Percentiles rank a stretch among this genome's conserved stretches.
phyloP scores from a whole-genome alignment of 2,797 vertebrate genomes.

The Anabas testudineus region DNA sequence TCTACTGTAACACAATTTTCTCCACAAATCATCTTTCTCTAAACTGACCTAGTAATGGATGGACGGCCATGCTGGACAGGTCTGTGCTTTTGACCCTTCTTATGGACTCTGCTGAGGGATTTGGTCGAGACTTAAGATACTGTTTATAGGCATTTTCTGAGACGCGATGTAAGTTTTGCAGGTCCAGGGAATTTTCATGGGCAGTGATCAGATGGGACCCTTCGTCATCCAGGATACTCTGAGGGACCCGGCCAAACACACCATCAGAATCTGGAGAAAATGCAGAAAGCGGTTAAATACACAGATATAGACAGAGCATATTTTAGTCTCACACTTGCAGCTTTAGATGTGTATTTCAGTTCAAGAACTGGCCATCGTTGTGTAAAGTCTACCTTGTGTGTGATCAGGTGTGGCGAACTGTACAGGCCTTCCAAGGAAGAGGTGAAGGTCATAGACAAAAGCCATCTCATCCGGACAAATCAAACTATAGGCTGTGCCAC shows the following conservation, averaged over 20 bases:
- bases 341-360: not conserved
- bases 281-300: not conserved
- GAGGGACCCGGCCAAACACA: constrained; percentile 92
- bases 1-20: not conserved
- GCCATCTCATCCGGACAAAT: constrained; percentile 92
- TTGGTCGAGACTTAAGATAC: constrained; percentile 92
- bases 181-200: constrained; percentile 87
- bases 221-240: constrained; percentile 93
- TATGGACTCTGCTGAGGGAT: constrained; percentile 92
- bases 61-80: constrained; percentile 86
- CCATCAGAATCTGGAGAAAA: constrained; percentile 77
- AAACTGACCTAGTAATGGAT: constrained; percentile 91
- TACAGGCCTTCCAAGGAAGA: constrained; percentile 91
- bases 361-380: not conserved
- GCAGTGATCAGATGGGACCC: constrained; percentile 84
- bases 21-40: not conserved
- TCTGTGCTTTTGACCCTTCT: constrained; percentile 91
- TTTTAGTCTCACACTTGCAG: not conserved
- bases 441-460: constrained; percentile 92
- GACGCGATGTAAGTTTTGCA: constrained; percentile 85
- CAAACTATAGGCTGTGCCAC: constrained; percentile 91
- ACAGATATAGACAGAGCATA: not conserved
- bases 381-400: constrained; percentile 62
- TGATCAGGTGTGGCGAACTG: constrained; percentile 81
- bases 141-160: constrained; percentile 94